Evolutionary conservation across 1,140 invertebrate species (phyloP).

Genomic region (Heliothis virescens): DNA sequence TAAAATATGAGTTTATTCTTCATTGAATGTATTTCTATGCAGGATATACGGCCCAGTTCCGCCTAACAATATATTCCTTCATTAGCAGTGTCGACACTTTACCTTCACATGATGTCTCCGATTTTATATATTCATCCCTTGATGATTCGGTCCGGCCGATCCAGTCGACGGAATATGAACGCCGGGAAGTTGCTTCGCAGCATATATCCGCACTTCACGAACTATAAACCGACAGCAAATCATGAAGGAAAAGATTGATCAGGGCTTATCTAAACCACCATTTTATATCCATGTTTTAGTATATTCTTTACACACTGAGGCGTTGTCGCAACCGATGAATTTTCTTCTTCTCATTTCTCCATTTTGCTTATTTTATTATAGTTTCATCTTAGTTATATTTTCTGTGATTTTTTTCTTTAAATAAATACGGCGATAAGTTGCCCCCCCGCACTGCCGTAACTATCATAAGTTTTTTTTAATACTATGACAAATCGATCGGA

Average conservation of each 20-base stretch:
- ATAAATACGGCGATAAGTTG: conserved; percentile 26
- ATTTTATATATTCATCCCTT: conserved; percentile 99
- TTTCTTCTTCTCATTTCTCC: conserved; percentile 98
- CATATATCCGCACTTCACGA: conserved; percentile 99
- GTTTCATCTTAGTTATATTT: conserved; percentile 28
- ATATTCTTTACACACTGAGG: conserved; percentile 96
- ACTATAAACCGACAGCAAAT: conserved; percentile 89
- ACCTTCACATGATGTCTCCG: conserved; percentile 99
- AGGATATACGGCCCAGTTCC: conserved; percentile 25
- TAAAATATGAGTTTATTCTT: neutral
- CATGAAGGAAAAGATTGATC: conserved; percentile 70
- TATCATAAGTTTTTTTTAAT: conserved; percentile 38
- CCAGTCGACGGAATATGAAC: conserved; percentile 99
- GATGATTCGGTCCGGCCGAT: conserved; percentile 99
- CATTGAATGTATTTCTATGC: neutral
- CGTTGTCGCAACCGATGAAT: conserved; percentile 99
- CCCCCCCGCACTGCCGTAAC: conserved; percentile 16
- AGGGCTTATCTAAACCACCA: conserved; percentile 66
- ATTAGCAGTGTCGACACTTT: conserved; percentile 68
- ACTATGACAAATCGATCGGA: conserved; percentile 33
- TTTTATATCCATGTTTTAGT: conserved; percentile 42
- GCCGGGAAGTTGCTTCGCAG: conserved; percentile 99
- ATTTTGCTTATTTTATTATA: conserved; percentile 85
- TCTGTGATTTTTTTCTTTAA: conserved; percentile 19
- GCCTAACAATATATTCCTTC: neutral